Conservation (phyloP, 2,797 vertebrate species). For the Liparis tanakae region DNA sequence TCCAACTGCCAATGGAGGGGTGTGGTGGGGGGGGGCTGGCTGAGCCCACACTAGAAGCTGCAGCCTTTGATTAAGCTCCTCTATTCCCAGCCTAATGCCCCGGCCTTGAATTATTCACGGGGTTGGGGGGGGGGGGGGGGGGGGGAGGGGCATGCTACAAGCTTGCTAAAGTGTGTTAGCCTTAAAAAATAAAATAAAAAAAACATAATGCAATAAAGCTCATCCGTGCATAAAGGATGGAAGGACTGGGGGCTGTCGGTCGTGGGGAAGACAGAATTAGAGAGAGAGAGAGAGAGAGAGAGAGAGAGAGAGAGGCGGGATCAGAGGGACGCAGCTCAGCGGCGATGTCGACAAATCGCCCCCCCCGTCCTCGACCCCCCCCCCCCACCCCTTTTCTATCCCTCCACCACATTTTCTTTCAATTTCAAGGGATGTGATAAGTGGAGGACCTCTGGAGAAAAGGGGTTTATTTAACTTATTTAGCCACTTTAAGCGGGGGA, state of each 20-base stretch:
- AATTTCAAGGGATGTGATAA: constrained; percentile 57
- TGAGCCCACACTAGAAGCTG: constrained; percentile 72
- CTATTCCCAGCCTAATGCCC: constrained; percentile 77
- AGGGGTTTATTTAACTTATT: constrained; percentile 36
- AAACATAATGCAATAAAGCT: constrained; percentile 81
- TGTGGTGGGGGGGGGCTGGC: constrained; percentile 46
- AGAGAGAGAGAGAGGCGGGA: constrained; percentile 34
- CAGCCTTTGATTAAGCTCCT: constrained; percentile 80
- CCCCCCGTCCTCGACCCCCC: constrained; percentile 36
- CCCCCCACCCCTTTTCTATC: constrained; percentile 11
- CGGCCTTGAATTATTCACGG: constrained; percentile 80
- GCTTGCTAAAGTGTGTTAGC: constrained; percentile 79
- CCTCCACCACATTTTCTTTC: constrained; percentile 42
- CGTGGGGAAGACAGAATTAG: constrained; percentile 68
- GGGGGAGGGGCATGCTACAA: constrained; percentile 74
- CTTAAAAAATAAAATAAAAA: constrained; percentile 55
- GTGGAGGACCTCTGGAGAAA: constrained; percentile 38
- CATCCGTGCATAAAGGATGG: constrained; percentile 78
- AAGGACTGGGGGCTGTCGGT: constrained; percentile 53
- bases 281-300: constrained; percentile 42
- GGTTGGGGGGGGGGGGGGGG: constrained; percentile 70
- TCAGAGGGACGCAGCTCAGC: constrained; percentile 54
- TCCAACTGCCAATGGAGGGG: constrained; percentile 59
- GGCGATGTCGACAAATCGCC: constrained; percentile 38
- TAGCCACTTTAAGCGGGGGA: constrained; percentile 27